Evolutionary conservation across 2,888 invertebrate species (phyloP).

Genomic region (Pocota personata): DNA sequence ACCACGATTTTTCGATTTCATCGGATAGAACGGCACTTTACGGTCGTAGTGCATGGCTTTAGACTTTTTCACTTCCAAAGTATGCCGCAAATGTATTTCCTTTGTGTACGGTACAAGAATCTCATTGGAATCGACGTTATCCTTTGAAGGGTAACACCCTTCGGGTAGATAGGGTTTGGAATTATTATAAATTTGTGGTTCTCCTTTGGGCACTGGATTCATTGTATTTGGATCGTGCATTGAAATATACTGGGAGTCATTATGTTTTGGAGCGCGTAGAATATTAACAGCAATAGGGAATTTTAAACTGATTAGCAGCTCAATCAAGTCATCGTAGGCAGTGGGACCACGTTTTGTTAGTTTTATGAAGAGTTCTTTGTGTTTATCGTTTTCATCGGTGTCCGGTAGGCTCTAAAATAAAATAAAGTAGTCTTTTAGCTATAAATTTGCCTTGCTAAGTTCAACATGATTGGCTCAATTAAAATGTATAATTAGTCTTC

Average conservation of each 20-base stretch:
- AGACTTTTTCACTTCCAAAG: slow-evolving; percentile 76
- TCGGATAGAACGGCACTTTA: slow-evolving; percentile 79
- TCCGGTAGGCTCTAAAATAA: slow-evolving; percentile 13
- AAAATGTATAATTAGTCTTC: no score
- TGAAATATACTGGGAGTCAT: slow-evolving; percentile 55
- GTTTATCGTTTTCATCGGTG: slow-evolving; percentile 69
- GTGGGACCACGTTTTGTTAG: slow-evolving; percentile 85
- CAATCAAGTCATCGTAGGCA: slow-evolving; percentile 84
- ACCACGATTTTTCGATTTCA: slow-evolving; percentile 85
- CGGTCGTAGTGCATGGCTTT: slow-evolving; percentile 75
- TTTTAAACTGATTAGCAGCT: slow-evolving; percentile 77
- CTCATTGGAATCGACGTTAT: slow-evolving; percentile 30
- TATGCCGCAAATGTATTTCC: slow-evolving; percentile 59
- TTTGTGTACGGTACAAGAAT: slow-evolving; percentile 74
- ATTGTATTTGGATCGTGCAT: slow-evolving; percentile 24
- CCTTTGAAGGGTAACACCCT: slow-evolving; percentile 40
- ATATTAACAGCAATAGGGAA: slow-evolving; percentile 75
- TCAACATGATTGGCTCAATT: no score
- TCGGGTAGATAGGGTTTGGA: background rate
- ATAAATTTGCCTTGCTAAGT: no score
- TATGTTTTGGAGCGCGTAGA: slow-evolving; percentile 62
- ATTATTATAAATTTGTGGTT: background rate
- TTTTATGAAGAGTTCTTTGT: slow-evolving; percentile 83
- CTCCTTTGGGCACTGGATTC: background rate
- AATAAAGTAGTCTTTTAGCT: no score